Evolutionary conservation across 2,888 invertebrate genomes (phyloP).

Genomic region (Drosophila nigritarsus): DNA sequence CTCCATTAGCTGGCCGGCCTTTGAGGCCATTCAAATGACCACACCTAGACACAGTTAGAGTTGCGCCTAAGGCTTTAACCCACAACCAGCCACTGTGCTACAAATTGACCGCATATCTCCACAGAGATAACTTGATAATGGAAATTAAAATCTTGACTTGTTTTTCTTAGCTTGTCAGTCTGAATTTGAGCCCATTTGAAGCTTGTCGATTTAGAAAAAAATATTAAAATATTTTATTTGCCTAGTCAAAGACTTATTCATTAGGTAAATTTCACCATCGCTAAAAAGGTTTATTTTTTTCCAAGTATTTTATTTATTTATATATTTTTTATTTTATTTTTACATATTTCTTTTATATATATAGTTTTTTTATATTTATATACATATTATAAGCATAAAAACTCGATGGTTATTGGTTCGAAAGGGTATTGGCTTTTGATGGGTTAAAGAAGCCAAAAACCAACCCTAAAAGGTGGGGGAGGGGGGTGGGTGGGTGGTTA

Average conservation of each 20-base stretch:
- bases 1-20: slow-evolving; percentile 26
- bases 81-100: background rate
- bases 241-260: background rate
- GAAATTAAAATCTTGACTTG: background rate
- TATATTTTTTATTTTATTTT: background rate
- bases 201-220: background rate
- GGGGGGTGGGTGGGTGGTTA: background rate
- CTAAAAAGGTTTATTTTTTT: background rate
- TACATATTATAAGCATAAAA: background rate
- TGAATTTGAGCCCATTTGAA: background rate
- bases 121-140: no score
- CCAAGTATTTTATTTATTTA: background rate
- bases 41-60: slow-evolving; percentile 61
- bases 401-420: background rate
- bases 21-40: slow-evolving; percentile 36
- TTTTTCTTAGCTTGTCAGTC: background rate
- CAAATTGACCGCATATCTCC: background rate
- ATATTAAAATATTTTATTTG: background rate
- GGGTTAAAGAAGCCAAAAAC: slow-evolving; percentile 28
- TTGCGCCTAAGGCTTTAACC: slow-evolving; percentile 8
- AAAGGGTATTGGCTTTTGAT: background rate
- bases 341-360: background rate
- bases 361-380: background rate
- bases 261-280: background rate
- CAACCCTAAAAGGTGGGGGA: slow-evolving; percentile 4